These are phyloP conservation scores for Paedocypris sp. DNA, from an alignment of 2,113 vertebrate genomes.

Conservation along the genomic window DNA sequence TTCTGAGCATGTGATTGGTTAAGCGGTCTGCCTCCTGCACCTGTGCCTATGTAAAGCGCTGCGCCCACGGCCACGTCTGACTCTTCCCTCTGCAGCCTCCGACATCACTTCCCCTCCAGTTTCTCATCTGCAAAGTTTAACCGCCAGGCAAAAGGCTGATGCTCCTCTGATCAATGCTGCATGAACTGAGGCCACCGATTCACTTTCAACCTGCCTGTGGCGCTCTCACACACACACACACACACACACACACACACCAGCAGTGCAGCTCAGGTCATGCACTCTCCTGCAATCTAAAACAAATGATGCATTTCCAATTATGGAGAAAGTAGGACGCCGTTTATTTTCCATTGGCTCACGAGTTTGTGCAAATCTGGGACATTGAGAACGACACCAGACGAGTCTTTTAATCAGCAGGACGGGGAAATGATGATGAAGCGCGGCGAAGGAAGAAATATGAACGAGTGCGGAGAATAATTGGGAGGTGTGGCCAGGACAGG, in stretches of 20 bases:
- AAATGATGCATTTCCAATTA: conserved; percentile 30
- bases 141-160: neutral
- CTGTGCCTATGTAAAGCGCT: neutral
- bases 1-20: too few species aligned
- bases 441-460: too few species aligned
- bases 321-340: conserved; percentile 29
- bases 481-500: neutral
- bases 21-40: too few species aligned
- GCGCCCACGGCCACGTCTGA: conserved; percentile 3
- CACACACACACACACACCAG: neutral
- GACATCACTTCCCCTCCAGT: neutral
- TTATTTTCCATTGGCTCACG: conserved; percentile 22
- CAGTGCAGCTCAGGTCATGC: neutral
- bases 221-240: neutral
- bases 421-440: too few species aligned
- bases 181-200: neutral
- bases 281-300: conserved; percentile 3
- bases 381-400: neutral
- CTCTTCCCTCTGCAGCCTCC: neutral
- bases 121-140: conserved; percentile 6
- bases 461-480: neutral
- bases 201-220: conserved; percentile 6
- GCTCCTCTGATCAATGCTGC: conserved; percentile 7
- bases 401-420: neutral
- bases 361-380: conserved; percentile 15